Conservation (phyloP, 2,888 invertebrate genomes). For the Schrankia costaestrigalis region DNA sequence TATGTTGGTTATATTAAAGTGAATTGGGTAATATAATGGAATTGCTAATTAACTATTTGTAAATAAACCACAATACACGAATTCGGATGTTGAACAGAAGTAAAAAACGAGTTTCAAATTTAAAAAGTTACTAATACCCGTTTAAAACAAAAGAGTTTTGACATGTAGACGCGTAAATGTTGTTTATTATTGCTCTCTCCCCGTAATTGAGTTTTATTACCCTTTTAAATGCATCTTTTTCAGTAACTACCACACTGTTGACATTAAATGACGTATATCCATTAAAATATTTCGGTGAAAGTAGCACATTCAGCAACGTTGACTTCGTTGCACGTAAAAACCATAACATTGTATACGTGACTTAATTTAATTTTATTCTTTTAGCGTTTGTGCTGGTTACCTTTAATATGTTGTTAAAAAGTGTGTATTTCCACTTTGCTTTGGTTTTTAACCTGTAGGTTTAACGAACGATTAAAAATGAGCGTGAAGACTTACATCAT, state of each 20-base stretch:
- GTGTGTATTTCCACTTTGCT: conserved; percentile 3
- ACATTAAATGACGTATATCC: conserved; percentile 2
- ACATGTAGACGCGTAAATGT: too few relatives aligned
- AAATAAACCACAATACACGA: too few relatives aligned
- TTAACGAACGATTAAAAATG: conserved; percentile 5
- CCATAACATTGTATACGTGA: conserved; percentile 14
- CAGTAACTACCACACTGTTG: conserved; percentile 2
- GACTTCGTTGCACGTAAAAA: conserved; percentile 10
- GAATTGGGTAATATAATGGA: too few relatives aligned
- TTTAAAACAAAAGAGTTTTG: too few relatives aligned
- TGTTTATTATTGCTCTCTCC: too few relatives aligned
- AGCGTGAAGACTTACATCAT: conserved; percentile 9
- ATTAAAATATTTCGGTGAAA: conserved; percentile 4
- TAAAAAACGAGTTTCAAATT: too few relatives aligned
- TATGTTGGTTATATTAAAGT: too few relatives aligned
- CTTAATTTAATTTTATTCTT: conserved; percentile 14
- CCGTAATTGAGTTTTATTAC: conserved; percentile 3
- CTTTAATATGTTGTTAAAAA: conserved; percentile 8
- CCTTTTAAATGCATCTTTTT: conserved; percentile 10
- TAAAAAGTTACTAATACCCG: too few relatives aligned
- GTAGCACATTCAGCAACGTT: conserved; percentile 5
- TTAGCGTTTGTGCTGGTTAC: conserved; percentile 8
- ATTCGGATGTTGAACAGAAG: too few relatives aligned
- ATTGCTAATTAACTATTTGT: too few relatives aligned
- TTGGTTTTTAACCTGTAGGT: not conserved